Evolutionary conservation across 2,113 vertebrate genomes (phyloP).

Genomic region (Melanostigma gelatinosum): DNA sequence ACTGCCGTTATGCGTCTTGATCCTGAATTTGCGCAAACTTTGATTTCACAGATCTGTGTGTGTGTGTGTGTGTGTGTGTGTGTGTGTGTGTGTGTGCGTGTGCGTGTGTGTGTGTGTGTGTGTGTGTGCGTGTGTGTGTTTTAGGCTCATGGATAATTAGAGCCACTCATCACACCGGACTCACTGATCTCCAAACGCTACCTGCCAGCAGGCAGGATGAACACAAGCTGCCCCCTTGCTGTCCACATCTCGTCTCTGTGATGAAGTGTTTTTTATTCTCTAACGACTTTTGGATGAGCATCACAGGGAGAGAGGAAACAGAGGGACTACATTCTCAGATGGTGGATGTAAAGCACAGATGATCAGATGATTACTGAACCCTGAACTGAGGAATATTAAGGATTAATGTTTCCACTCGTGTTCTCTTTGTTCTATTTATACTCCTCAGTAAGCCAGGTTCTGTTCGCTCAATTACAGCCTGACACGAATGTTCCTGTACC

Average conservation of each 20-base stretch:
- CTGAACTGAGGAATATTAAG: constrained; percentile 47
- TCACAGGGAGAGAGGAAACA: constrained; percentile 26
- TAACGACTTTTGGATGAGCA: constrained; percentile 23
- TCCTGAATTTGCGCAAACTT: background rate
- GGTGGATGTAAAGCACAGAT: constrained; percentile 16
- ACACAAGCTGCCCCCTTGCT: constrained; percentile 13
- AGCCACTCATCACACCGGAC: background rate
- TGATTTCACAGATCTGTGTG: background rate
- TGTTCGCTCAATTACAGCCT: constrained; percentile 65
- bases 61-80: too few species aligned
- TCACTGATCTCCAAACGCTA: background rate
- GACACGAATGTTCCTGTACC: constrained; percentile 43
- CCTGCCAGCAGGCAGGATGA: constrained; percentile 5
- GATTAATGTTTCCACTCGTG: constrained; percentile 56
- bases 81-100: too few species aligned
- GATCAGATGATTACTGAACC: constrained; percentile 44
- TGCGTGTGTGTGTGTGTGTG: too few species aligned
- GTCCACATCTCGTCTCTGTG: background rate
- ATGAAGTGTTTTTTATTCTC: background rate
- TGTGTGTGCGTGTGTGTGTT: background rate
- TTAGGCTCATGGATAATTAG: background rate
- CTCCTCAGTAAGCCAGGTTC: constrained; percentile 47
- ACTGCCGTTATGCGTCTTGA: too few species aligned
- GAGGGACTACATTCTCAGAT: constrained; percentile 25
- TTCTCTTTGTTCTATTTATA: constrained; percentile 68